phyloP scores from a whole-genome alignment of 1,140 invertebrate genomes.

The Elymnias hypermnestra region DNA sequence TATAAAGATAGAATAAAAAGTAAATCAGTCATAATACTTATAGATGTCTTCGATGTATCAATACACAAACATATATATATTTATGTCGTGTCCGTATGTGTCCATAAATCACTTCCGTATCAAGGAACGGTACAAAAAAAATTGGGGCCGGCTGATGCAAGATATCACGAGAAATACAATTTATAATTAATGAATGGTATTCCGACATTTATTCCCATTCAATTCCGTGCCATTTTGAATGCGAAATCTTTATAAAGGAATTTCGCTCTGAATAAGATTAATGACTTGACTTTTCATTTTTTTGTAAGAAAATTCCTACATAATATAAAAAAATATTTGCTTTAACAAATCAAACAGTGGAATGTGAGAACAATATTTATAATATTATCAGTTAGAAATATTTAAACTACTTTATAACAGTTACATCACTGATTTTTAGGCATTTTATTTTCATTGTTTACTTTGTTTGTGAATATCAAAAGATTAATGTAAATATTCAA shows the following conservation, averaged over 20 bases:
- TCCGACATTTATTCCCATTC: slow-evolving; percentile 35
- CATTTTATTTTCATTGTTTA: too few species aligned
- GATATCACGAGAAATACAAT: slow-evolving; percentile 15
- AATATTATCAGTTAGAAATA: too few species aligned
- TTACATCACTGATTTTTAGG: too few species aligned
- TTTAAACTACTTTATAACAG: too few species aligned
- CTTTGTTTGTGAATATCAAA: too few species aligned
- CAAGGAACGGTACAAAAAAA: not conserved
- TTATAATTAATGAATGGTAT: slow-evolving; percentile 32
- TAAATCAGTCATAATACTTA: too few species aligned
- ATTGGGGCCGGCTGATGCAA: slow-evolving; percentile 4
- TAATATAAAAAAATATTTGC: too few species aligned
- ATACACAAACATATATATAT: too few species aligned
- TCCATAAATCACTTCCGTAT: slow-evolving; percentile 9
- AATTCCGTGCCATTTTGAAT: slow-evolving; percentile 41
- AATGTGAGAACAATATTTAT: not conserved
- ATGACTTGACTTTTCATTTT: slow-evolving; percentile 46
- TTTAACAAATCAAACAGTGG: too few species aligned
- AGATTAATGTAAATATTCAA: too few species aligned
- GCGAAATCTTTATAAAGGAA: slow-evolving; percentile 36
- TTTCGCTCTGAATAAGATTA: slow-evolving; percentile 47
- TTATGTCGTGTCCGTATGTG: not conserved
- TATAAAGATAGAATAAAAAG: too few species aligned
- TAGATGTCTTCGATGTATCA: too few species aligned
- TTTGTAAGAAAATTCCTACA: not conserved